Percentiles rank a stretch among this genome's conserved stretches.
phyloP scores from a whole-genome alignment of 2,888 invertebrate species.

The Fabriciana adippe region DNA sequence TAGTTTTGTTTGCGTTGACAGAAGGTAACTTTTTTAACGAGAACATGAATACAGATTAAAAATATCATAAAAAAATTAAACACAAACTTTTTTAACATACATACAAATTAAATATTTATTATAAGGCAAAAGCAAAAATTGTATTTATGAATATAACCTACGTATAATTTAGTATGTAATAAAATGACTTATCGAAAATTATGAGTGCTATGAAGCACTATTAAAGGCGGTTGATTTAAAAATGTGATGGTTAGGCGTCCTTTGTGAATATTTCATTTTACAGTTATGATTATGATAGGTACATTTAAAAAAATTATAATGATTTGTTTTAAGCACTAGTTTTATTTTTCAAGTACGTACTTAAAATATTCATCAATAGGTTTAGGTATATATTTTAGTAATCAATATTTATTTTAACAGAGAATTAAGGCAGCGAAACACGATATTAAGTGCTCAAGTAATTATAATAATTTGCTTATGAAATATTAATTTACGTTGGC shows the following conservation, averaged over 20 bases:
- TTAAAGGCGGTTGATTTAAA: too few species aligned
- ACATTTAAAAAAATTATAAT: too few species aligned
- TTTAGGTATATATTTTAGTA: slow-evolving; percentile 14
- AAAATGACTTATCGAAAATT: too few species aligned
- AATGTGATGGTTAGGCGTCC: too few species aligned
- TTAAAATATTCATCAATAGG: neutral
- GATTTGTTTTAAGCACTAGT: too few species aligned
- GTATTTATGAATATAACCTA: too few species aligned
- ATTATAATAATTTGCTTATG: slow-evolving; percentile 67
- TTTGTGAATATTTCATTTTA: too few species aligned
- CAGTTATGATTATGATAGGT: too few species aligned
- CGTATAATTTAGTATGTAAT: too few species aligned
- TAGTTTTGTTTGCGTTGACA: slow-evolving; percentile 81
- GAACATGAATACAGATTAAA: slow-evolving; percentile 1
- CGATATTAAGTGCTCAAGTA: slow-evolving; percentile 45
- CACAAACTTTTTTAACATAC: neutral
- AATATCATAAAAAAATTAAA: neutral
- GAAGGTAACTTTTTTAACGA: slow-evolving; percentile 48
- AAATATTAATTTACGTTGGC: slow-evolving; percentile 67
- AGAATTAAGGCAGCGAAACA: slow-evolving; percentile 22
- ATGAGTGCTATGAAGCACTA: too few species aligned
- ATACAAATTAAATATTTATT: neutral
- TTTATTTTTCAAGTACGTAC: too few species aligned
- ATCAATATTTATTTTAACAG: slow-evolving; percentile 18
- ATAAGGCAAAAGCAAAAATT: too few species aligned